Evolutionary conservation across 2,888 invertebrate species (phyloP), one percentile per base, ranked within the genome.

Genomic region (Parasteatoda lunata): DNA sequence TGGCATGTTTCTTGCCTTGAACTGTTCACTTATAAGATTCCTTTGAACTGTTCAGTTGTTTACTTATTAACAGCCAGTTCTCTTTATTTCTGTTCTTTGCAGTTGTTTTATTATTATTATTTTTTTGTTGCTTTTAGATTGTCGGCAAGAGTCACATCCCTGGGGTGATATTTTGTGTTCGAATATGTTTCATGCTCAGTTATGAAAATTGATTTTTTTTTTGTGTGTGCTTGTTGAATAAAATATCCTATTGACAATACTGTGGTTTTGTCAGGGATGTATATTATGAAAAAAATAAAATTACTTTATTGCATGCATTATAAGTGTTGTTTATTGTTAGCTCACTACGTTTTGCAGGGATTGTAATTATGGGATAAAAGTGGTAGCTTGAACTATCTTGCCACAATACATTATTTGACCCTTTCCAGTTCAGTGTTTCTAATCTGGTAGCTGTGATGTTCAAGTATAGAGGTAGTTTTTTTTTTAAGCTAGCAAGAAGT

Each of bases 221-320:
- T 15, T 79, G 64, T 86, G 80, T 80, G 72, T 80, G 80, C 52
- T n/a, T 71, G 76, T n/a, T 76, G 47, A 51, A 68, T 47, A 47
- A 70, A 76, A 80, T 80, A 2, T 80, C 85, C n/a, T n/a, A 59
- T 86, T 59, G 54, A 71, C 76, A 86, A 77, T 49, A 69, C 73
- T 45, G 51, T 79, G 84, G 75, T 76, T 70, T 71, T 80, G 75
- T 71, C 54, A 77, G 80, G 76, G 77, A 86, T 86, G 80, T 86
- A 54, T 80, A 80, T 77, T 81, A 75, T 76, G 80, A 51, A 76
- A 85, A 59, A 80, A 86, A 86, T 86, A 86, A 86, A 86, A 80
- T 79, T 80, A 76, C 85, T 85, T 68, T 80, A 85, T 81, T 81
- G 85, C 85, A 86, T 86, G 80, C 80, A 86, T 49, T 30, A 30